A percentile compares a stretch with the other conserved stretches of the same genome.
phyloP scores from a whole-genome alignment of 1,140 invertebrate species.

The Scaptomyza pallida region DNA sequence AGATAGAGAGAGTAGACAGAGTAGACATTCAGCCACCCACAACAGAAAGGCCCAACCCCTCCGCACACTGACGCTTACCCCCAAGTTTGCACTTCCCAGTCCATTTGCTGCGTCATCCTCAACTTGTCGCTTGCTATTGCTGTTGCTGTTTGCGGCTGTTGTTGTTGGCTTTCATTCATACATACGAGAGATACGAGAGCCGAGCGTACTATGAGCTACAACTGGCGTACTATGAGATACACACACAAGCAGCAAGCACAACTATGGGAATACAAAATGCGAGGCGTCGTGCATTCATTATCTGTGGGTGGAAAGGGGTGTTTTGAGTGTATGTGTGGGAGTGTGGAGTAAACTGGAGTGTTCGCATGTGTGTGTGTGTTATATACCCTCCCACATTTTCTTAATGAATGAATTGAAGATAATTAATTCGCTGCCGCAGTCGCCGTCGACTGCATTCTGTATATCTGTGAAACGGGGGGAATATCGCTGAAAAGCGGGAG shows the following conservation, averaged over 20 bases:
- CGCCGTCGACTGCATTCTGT: constrained; percentile 58
- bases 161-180: constrained; percentile 69
- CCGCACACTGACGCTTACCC: background rate
- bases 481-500: background rate
- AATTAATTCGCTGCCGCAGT: constrained; percentile 66
- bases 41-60: constrained; percentile 6
- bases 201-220: constrained; percentile 61
- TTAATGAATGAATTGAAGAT: constrained; percentile 82
- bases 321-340: background rate
- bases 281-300: constrained; percentile 66
- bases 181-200: constrained; percentile 21
- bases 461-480: constrained; percentile 4
- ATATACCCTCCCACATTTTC: constrained; percentile 60
- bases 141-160: too few species aligned
- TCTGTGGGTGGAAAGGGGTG: constrained; percentile 19
- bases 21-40: constrained; percentile 40
- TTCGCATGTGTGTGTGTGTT: background rate
- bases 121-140: constrained; percentile 22
- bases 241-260: constrained; percentile 42
- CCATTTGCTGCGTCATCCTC: constrained; percentile 46
- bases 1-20: constrained; percentile 11
- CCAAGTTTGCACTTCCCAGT: background rate
- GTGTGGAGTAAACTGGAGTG: background rate
- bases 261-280: constrained; percentile 52
- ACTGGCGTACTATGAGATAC: constrained; percentile 19